Percentiles rank a stretch among this genome's conserved stretches.
phyloP scores from a whole-genome alignment of 2,797 vertebrate species.

The Phyllotis vaccarum region DNA sequence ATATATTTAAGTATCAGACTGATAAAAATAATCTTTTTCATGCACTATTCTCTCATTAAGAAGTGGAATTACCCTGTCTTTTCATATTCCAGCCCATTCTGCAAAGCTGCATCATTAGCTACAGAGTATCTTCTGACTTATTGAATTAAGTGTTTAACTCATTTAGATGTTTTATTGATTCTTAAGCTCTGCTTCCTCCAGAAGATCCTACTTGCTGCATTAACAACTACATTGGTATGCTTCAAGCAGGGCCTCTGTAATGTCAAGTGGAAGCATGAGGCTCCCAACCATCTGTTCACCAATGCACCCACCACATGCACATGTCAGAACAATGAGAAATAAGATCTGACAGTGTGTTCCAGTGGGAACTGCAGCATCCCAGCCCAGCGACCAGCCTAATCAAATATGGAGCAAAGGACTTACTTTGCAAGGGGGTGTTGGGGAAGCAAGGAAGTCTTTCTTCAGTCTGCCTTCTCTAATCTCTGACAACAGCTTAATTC shows the following conservation, averaged over 20 bases:
- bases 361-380: background rate
- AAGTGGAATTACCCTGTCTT: conserved; percentile 45
- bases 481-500: background rate
- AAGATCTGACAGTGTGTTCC: background rate
- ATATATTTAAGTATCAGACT: background rate
- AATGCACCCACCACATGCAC: background rate
- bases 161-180: conserved; percentile 77
- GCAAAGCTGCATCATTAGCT: conserved; percentile 62
- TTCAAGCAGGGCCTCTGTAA: conserved; percentile 11
- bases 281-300: background rate
- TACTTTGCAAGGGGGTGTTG: background rate
- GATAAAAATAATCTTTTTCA: conserved; percentile 21
- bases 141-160: conserved; percentile 64
- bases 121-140: conserved; percentile 65
- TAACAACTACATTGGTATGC: conserved; percentile 65
- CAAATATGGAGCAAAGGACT: background rate
- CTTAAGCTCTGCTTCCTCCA: conserved; percentile 50
- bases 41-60: too few species aligned
- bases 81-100: conserved; percentile 39
- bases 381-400: background rate
- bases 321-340: background rate
- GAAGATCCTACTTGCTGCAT: conserved; percentile 40
- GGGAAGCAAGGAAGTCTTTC: background rate
- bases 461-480: background rate
- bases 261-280: background rate